Conservation (phyloP, 2,797 vertebrate species). For the Pteronotus mesoamericanus region DNA sequence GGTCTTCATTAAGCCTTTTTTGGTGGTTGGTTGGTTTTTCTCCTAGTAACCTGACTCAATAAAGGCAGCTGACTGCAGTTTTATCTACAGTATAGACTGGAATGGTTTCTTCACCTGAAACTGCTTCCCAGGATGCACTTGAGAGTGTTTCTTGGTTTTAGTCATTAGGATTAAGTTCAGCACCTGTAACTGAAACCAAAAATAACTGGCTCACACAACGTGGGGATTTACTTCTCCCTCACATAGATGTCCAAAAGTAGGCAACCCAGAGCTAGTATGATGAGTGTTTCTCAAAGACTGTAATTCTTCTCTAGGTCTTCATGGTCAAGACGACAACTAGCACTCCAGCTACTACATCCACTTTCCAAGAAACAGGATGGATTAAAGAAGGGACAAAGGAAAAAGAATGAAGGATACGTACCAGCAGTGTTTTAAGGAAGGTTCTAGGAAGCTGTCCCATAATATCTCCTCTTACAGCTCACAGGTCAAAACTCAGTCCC, state of each 20-base stretch:
- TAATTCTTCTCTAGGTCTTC: not conserved
- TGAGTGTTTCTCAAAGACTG: not conserved
- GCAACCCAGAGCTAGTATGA: not conserved
- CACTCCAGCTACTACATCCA: not conserved
- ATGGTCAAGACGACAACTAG: not conserved
- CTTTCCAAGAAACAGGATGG: not conserved
- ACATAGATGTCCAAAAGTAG: not conserved
- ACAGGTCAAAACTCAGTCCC: not conserved
- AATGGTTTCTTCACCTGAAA: not conserved
- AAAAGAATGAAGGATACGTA: not conserved
- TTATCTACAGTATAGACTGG: not conserved
- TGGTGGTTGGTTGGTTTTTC: not conserved
- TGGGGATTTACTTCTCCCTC: not conserved
- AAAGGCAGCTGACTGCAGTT: not conserved
- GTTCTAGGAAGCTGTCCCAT: not conserved
- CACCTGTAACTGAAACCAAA: not conserved
- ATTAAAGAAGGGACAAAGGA: not conserved
- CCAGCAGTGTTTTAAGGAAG: not conserved
- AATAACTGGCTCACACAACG: not conserved
- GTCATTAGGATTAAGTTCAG: not conserved
- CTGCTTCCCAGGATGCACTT: not conserved
- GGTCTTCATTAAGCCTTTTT: not conserved
- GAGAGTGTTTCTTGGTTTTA: not conserved
- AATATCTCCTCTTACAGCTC: not conserved
- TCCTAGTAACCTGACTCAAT: not conserved